phyloP scores from a whole-genome alignment of 2,797 vertebrate species.

The Enteromius treurensis region DNA sequence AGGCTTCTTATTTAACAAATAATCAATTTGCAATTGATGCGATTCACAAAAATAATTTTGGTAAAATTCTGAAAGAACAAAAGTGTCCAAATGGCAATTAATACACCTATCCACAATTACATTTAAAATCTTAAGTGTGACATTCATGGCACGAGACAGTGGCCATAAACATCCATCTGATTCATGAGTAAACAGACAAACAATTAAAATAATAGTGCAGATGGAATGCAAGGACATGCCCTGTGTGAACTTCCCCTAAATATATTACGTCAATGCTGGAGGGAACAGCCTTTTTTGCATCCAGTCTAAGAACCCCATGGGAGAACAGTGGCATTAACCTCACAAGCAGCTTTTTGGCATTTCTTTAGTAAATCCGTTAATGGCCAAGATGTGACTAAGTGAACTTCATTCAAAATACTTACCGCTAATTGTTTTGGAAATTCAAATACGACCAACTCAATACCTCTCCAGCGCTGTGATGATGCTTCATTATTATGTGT shows the following conservation, averaged over 20 bases:
- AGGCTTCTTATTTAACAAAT: neutral
- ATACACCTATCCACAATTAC: neutral
- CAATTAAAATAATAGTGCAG: neutral
- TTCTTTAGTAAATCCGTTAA: slow-evolving; percentile 24
- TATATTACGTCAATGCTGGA: neutral
- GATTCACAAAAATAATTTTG: neutral
- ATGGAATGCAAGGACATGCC: slow-evolving; percentile 13
- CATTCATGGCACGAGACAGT: neutral
- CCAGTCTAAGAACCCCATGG: neutral
- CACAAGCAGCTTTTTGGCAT: slow-evolving; percentile 1
- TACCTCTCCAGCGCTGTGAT: neutral
- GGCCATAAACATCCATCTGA: neutral
- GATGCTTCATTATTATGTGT: neutral
- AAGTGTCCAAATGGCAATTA: slow-evolving; percentile 38
- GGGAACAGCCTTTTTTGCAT: slow-evolving; percentile 8
- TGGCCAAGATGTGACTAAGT: slow-evolving; percentile 2
- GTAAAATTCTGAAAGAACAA: neutral
- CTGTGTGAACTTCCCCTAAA: neutral
- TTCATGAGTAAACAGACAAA: neutral
- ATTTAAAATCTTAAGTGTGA: neutral
- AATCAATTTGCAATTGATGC: neutral
- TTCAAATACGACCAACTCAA: neutral
- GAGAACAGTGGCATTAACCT: slow-evolving; percentile 18
- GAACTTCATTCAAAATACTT: neutral
- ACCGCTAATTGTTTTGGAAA: neutral